These are phyloP conservation scores for Sceloporus tristichus DNA, from an alignment of 2,113 vertebrate genomes.

Conservation along the genomic window DNA sequence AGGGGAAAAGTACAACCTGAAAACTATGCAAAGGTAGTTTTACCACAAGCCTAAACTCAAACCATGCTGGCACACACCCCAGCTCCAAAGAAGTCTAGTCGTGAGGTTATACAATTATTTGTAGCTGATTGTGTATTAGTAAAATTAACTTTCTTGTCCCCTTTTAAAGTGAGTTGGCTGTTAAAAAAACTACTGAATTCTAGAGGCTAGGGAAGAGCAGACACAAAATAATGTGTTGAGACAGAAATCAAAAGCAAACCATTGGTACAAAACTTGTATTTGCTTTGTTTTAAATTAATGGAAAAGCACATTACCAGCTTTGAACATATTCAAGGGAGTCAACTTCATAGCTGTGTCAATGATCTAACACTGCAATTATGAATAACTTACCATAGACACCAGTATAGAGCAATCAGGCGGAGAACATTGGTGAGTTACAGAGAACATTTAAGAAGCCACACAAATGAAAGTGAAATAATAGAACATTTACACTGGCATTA, in stretches of 20 bases:
- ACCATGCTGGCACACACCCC: neutral
- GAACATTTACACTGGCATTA: conserved; percentile 27
- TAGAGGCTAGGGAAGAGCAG: neutral
- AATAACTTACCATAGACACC: neutral
- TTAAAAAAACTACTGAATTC: fast-evolving
- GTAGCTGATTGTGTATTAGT: neutral
- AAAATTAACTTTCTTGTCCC: neutral
- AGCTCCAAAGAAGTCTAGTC: neutral
- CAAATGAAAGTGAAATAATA: neutral
- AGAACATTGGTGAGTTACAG: neutral
- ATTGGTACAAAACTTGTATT: conserved; percentile 50
- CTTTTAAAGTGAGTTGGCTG: neutral
- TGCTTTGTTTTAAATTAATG: conserved; percentile 50
- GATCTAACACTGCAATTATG: conserved; percentile 13
- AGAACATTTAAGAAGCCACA: neutral
- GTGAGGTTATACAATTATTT: neutral
- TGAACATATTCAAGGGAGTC: neutral
- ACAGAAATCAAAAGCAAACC: conserved; percentile 34
- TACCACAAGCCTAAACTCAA: neutral
- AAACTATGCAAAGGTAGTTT: neutral
- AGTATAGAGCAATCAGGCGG: neutral
- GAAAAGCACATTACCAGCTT: conserved; percentile 42
- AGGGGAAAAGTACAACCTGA: too few relatives aligned
- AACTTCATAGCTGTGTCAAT: neutral
- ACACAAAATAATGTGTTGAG: neutral